A percentile compares a stretch with the other conserved stretches of the same genome.
Conservation (phyloP, 2,113 vertebrate genomes). For the Diadophis punctatus region DNA sequence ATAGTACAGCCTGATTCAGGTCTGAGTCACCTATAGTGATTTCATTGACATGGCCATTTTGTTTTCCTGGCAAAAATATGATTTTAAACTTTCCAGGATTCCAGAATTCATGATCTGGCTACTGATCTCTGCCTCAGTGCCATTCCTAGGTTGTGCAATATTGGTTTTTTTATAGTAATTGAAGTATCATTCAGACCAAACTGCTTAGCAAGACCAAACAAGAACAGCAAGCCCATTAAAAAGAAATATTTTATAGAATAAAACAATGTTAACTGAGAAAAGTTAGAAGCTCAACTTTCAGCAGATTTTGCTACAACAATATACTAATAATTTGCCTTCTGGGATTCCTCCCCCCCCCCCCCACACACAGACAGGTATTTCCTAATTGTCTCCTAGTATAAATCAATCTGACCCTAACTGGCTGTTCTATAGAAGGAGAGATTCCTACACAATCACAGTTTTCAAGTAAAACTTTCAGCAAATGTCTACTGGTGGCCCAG, state of each 20-base stretch:
- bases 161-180: background rate
- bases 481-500: background rate
- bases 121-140: background rate
- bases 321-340: background rate
- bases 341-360: accelerated
- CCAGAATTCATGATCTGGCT: too few relatives aligned
- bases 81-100: background rate
- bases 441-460: background rate
- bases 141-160: background rate
- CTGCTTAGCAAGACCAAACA: background rate
- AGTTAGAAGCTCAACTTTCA: background rate
- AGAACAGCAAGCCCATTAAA: background rate
- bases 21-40: background rate
- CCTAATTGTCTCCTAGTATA: background rate
- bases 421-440: background rate
- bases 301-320: background rate
- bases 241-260: background rate
- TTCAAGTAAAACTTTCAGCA: background rate
- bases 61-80: background rate
- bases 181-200: background rate
- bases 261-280: background rate
- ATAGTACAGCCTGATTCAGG: background rate
- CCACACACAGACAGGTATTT: background rate
- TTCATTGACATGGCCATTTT: background rate
- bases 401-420: background rate